Evolutionary conservation across 2,113 vertebrate genomes (phyloP), one percentile per base, ranked within the genome.

Genomic region (Hypomesus transpacificus): DNA sequence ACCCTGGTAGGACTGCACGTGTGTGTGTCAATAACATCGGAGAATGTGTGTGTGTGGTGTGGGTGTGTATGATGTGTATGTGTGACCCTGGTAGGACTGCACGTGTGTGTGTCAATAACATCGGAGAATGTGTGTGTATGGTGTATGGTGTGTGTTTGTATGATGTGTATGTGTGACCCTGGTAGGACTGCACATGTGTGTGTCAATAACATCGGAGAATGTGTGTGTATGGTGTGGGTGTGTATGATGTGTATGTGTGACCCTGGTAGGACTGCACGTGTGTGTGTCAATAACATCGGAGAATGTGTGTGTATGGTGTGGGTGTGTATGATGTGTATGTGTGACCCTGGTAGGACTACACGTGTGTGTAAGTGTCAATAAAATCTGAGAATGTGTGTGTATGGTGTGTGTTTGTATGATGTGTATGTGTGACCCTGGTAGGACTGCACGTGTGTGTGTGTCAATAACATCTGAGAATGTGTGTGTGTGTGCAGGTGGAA

Each of bases 1-100:
- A 70, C 96, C 96, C 65, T 96, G 96, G 96, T 98, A 87, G 91
- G 86, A 8, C 24, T 24, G 28, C 61, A 14, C 31, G 85, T 87
- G 70, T 70, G 14, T 68, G 6, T n/a, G n/a, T n/a, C n/a, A n/a
- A n/a, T n/a, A n/a, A n/a, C n/a, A n/a, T n/a, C n/a, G n/a, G n/a
- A n/a, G n/a, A n/a, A n/a, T n/a, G 50, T 67, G 21, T 67, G 20
- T 24, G 66, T 64, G 13, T 39, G 24, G 39, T 3, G 62, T 64
- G 13, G 39, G 24, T 64, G 62, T 69, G 24, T 69, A 8, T 69
- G 31, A 3, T 54, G 14, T 54, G 18, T 16, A 2, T 54, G 52
- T 16, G 18, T 18, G 14, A 14, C 8, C 5, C 18, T 54, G 52
- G 13, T 18, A 3, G 52, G 3, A 14, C 18, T 54, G 52, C 0